Evolutionary conservation across 1,140 invertebrate genomes (phyloP).

Genomic region (Plodia interpunctella): DNA sequence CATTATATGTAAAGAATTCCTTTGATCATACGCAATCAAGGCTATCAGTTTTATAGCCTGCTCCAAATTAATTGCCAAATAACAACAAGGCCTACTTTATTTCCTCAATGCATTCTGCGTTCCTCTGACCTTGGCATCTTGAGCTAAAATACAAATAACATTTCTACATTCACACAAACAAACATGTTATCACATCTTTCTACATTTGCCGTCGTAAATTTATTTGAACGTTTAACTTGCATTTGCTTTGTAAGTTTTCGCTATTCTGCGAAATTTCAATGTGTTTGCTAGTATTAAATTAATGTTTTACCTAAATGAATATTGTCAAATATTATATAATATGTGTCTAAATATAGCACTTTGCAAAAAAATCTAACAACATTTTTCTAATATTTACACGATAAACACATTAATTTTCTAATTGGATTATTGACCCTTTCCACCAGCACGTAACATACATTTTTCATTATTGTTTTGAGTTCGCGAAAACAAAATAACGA

Average conservation of each 20-base stretch:
- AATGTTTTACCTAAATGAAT: too few species aligned
- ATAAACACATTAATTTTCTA: too few species aligned
- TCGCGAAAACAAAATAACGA: not conserved
- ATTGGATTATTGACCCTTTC: too few species aligned
- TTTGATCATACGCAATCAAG: not conserved
- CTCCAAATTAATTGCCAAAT: conserved; percentile 4
- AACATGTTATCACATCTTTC: too few species aligned
- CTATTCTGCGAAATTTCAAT: not conserved
- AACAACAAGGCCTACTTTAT: not conserved
- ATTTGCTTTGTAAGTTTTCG: not conserved
- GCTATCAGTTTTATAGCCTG: not conserved
- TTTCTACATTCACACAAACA: too few species aligned
- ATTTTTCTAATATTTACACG: too few species aligned
- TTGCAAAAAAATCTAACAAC: too few species aligned
- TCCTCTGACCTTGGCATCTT: not conserved
- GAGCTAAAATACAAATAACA: not conserved
- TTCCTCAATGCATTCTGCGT: not conserved
- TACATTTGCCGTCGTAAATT: not conserved
- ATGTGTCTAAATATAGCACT: too few species aligned
- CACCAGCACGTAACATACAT: too few species aligned
- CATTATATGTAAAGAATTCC: not conserved
- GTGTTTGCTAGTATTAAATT: too few species aligned
- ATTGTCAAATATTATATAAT: too few species aligned
- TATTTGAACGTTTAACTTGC: not conserved
- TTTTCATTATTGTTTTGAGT: too few species aligned